Conservation (phyloP, 2,113 vertebrate genomes). For the Arenaria interpres region DNA sequence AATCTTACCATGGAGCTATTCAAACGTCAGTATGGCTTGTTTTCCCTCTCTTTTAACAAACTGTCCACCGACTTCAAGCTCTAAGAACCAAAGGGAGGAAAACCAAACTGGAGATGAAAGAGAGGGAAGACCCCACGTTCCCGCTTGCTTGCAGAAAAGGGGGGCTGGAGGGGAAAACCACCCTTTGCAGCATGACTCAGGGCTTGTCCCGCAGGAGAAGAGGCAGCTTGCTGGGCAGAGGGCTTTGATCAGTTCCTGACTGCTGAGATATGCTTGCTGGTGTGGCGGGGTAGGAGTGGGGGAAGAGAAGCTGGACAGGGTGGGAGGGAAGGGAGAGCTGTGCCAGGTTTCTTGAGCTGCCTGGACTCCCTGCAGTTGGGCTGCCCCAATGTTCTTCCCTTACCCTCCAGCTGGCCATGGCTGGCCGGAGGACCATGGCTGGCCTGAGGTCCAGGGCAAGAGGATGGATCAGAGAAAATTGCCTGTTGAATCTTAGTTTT, state of each 20-base stretch:
- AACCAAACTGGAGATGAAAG: background rate
- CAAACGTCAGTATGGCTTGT: accelerated
- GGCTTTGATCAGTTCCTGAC: background rate
- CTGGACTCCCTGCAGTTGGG: background rate
- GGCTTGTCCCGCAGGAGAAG: background rate
- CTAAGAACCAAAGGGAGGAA: background rate
- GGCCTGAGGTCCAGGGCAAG: background rate
- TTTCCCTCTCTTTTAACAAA: background rate
- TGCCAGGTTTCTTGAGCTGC: background rate
- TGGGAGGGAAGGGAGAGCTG: background rate
- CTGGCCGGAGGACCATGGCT: background rate
- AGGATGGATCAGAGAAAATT: background rate
- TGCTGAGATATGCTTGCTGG: background rate
- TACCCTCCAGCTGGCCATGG: background rate
- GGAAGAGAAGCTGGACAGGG: background rate
- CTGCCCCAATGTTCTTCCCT: background rate
- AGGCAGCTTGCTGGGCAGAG: accelerated
- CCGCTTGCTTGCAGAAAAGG: background rate
- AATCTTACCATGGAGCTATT: background rate
- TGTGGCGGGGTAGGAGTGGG: accelerated
- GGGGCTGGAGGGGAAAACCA: background rate
- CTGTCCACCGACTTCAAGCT: background rate
- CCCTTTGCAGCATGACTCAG: background rate
- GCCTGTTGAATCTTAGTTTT: background rate
- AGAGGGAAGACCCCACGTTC: background rate